A percentile compares a stretch with the other conserved stretches of the same genome.
Evolutionary conservation across 2,888 invertebrate species (phyloP).

Genomic region (Philereme transversata): DNA sequence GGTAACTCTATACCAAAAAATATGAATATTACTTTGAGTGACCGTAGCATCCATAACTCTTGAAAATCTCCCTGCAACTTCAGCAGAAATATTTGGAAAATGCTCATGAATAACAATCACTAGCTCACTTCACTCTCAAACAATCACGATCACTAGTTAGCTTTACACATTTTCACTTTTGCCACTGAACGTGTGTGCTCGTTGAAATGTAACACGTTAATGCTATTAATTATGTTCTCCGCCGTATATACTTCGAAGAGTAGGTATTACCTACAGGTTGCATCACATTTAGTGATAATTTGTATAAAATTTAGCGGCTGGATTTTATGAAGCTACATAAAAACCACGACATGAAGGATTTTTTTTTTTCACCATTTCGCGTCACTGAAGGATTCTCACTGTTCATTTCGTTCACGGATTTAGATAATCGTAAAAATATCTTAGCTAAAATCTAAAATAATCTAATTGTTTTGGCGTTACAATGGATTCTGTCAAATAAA

Average conservation of each 20-base stretch:
- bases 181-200: conserved; percentile 25
- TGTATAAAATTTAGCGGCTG: conserved; percentile 12
- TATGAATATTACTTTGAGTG: conserved; percentile 21
- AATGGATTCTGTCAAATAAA: conserved; percentile 34
- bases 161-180: conserved; percentile 25
- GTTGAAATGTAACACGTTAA: conserved; percentile 30
- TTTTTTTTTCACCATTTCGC: conserved; percentile 35
- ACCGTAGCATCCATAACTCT: conserved; percentile 30
- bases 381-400: conserved; percentile 33
- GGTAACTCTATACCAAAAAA: background rate
- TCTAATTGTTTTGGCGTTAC: conserved; percentile 33
- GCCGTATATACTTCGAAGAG: conserved; percentile 12
- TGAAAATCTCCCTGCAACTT: conserved; percentile 27
- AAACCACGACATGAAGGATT: conserved; percentile 33
- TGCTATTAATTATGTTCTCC: conserved; percentile 22
- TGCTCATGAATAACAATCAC: conserved; percentile 29
- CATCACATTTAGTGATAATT: conserved; percentile 12
- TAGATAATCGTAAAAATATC: conserved; percentile 24
- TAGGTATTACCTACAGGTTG: conserved; percentile 5
- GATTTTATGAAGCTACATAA: conserved; percentile 25
- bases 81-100: conserved; percentile 24
- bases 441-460: conserved; percentile 33
- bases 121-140: conserved; percentile 17
- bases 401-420: conserved; percentile 25
- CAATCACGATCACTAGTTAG: conserved; percentile 18